phyloP scores from a whole-genome alignment of 1,140 invertebrate species.

The Hycleus cichorii region DNA sequence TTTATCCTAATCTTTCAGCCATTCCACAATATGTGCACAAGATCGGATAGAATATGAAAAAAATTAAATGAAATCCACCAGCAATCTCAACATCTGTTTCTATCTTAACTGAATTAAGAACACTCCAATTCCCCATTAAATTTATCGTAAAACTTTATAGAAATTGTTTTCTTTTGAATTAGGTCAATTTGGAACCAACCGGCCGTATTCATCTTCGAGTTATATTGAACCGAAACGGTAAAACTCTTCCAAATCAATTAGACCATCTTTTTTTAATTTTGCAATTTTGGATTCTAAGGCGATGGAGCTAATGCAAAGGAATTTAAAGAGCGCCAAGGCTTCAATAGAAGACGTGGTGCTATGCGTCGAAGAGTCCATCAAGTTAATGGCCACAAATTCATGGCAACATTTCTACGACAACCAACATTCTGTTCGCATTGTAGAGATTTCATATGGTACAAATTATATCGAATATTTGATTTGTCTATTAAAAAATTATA shows the following conservation, averaged over 20 bases:
- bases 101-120: too few relatives aligned
- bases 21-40: too few relatives aligned
- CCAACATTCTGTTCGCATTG: constrained; percentile 99
- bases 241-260: constrained; percentile 18
- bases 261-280: too few relatives aligned
- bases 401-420: constrained; percentile 97
- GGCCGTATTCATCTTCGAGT: constrained; percentile 91
- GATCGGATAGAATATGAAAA: too few relatives aligned
- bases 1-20: too few relatives aligned
- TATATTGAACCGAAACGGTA: constrained; percentile 58
- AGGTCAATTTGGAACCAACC: constrained; percentile 95
- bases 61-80: too few relatives aligned
- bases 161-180: too few relatives aligned
- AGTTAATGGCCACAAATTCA: constrained; percentile 98
- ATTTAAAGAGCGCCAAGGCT: constrained; percentile 91
- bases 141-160: too few relatives aligned
- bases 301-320: constrained; percentile 54
- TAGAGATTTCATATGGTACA: constrained; percentile 95
- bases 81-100: too few relatives aligned
- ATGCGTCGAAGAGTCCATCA: constrained; percentile 93
- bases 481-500: neutral
- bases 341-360: constrained; percentile 86
- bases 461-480: constrained; percentile 9
- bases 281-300: too few relatives aligned
- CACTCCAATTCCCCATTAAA: too few relatives aligned